These are phyloP conservation scores for Siniperca chuatsi DNA, from an alignment of 2,113 vertebrate species.

Conservation along the genomic window DNA sequence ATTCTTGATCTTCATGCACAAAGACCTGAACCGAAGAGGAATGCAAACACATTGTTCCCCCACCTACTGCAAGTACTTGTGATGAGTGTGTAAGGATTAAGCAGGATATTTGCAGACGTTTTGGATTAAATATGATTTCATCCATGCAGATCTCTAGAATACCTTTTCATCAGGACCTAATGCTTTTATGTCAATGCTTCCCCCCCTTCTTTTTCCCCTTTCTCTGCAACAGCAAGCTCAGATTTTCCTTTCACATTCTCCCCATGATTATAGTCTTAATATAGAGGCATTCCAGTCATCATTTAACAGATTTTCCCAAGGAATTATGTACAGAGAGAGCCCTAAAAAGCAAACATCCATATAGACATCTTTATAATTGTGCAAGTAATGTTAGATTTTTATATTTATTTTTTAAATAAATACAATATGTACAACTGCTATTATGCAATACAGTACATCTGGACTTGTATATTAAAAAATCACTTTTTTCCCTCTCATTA, in stretches of 20 bases:
- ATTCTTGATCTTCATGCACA: slow-evolving; percentile 42
- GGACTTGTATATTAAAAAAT: slow-evolving; percentile 42
- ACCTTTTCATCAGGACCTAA: slow-evolving; percentile 54
- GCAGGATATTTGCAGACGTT: slow-evolving; percentile 52
- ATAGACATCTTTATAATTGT: slow-evolving; percentile 27
- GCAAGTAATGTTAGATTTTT: not conserved
- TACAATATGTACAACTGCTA: slow-evolving; percentile 42
- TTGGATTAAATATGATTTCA: slow-evolving; percentile 63
- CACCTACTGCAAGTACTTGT: slow-evolving; percentile 50
- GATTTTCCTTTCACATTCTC: slow-evolving; percentile 29
- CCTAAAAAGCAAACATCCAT: slow-evolving; percentile 18
- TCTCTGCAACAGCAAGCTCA: slow-evolving; percentile 15
- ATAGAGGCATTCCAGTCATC: slow-evolving; percentile 41
- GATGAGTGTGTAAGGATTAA: slow-evolving; percentile 59
- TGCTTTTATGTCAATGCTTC: slow-evolving; percentile 22
- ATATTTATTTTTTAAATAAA: slow-evolving; percentile 10
- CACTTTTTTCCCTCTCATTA: slow-evolving; percentile 46
- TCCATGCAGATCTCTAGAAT: slow-evolving; percentile 48
- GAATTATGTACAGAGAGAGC: slow-evolving; percentile 21
- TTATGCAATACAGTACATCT: slow-evolving; percentile 21
- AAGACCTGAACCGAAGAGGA: slow-evolving; percentile 57
- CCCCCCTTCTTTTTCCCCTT: not conserved
- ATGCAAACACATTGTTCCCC: slow-evolving; percentile 53
- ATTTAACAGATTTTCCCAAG: slow-evolving; percentile 46
- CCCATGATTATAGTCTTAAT: slow-evolving; percentile 45